Base-by-base conservation (phyloP, 2,888 invertebrate species). In the Rhabditoides inermis region DNA sequence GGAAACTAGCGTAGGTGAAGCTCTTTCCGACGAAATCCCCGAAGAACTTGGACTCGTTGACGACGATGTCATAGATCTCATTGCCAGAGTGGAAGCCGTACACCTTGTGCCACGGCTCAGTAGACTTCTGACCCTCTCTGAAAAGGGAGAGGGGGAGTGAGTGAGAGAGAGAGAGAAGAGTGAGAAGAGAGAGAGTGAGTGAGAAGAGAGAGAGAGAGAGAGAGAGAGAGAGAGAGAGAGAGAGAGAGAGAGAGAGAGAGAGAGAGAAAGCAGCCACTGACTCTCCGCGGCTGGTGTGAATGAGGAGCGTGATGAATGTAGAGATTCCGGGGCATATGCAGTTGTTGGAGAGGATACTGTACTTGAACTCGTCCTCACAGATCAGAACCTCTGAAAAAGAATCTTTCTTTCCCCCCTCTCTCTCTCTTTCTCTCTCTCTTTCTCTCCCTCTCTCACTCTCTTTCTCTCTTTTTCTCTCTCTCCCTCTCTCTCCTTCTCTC, bases 1-100 rank as follows among this genome's bases (percentile, higher is more conserved):
- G 94, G 79, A 95, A 95, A 77, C 91, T 92, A 63, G 95, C 94
- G 78, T 92, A 95, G n/a, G 92, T 94, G 80, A 95, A 98, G 79
- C 91, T 91, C 80, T 95, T 95, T 50, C 94, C 94, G 78, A 92
- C 90, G 79, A 92, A 95, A 80, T 95, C 95, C 26, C 92, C 91
- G 77, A 95, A 95, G 81, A 98, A 95, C 61, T 91, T 84, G 81
- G 65, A 65, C 37, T 72, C 70, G 23, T 57, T 54, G 10, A 68
- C 65, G 32, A 52, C 85, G 67, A 95, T 95, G 79, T 95, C 92
- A 81, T 95, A 95, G 76, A 98, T 94, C 82, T 98, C 95, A 79
- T 98, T 98, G 65, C 95, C 95, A 2, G 94, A 94, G 79, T 94
- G 94, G 77, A 90, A 87, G 20, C 95, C 95, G 78, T 95, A 95